These are phyloP conservation scores for Callimorpha dominula DNA, from an alignment of 2,888 invertebrate species.

Conservation along the genomic window DNA sequence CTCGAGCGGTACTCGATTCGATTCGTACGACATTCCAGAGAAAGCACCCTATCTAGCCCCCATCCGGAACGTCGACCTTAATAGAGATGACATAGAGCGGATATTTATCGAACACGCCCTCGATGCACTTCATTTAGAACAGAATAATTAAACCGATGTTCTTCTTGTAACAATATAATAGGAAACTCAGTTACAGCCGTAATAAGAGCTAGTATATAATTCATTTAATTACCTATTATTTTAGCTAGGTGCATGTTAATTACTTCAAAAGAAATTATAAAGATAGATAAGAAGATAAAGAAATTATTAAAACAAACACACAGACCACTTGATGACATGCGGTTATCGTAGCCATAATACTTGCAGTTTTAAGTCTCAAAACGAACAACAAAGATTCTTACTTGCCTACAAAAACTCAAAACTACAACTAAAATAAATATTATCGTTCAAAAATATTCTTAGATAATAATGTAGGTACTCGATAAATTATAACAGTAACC, in stretches of 20 bases:
- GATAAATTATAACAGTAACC: no score
- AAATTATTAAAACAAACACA: no score
- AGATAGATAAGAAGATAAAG: no score
- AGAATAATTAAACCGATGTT: slow-evolving; percentile 58
- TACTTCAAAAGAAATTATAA: no score
- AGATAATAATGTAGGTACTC: no score
- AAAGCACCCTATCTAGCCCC: slow-evolving; percentile 58
- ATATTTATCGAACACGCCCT: slow-evolving; percentile 40
- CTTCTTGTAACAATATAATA: slow-evolving; percentile 56
- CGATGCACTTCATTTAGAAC: slow-evolving; percentile 48
- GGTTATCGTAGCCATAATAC: no score
- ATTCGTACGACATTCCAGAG: slow-evolving; percentile 71
- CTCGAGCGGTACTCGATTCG: slow-evolving; percentile 64
- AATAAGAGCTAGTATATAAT: slow-evolving; percentile 45
- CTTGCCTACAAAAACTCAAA: no score
- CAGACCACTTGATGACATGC: no score
- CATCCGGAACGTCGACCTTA: slow-evolving; percentile 59
- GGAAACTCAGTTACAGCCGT: slow-evolving; percentile 48
- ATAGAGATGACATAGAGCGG: slow-evolving; percentile 55
- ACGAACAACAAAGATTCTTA: no score
- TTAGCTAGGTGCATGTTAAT: slow-evolving; percentile 16
- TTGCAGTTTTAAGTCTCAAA: no score
- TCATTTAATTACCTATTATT: slow-evolving; percentile 42
- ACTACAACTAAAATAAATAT: no score
- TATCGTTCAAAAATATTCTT: no score